A percentile compares a stretch with the other conserved stretches of the same genome.
These are phyloP conservation scores for Ferdinandea cuprea DNA, from an alignment of 2,888 invertebrate genomes.

Conservation along the genomic window DNA sequence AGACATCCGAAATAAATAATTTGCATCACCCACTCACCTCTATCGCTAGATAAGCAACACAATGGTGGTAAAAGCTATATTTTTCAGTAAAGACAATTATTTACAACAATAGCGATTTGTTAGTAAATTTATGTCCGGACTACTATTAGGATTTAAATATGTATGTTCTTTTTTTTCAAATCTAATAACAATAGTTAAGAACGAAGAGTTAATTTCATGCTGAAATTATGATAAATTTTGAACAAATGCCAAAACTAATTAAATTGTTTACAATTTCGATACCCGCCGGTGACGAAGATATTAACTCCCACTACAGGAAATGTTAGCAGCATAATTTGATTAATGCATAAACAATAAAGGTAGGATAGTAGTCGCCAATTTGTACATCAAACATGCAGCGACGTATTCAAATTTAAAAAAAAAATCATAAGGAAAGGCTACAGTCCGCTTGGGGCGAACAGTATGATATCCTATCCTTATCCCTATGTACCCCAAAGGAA, in stretches of 20 bases:
- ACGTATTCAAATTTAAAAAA: too few relatives aligned
- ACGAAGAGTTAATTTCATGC: background rate
- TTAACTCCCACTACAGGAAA: constrained; percentile 2
- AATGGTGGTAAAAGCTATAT: constrained; percentile 31
- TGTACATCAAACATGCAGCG: too few relatives aligned
- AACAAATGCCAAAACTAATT: constrained; percentile 44
- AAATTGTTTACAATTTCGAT: constrained; percentile 43
- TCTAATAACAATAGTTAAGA: background rate
- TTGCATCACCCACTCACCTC: constrained; percentile 1
- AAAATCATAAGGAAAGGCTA: too few relatives aligned
- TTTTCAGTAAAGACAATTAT: constrained; percentile 3
- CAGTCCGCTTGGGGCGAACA: too few relatives aligned
- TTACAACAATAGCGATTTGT: too few relatives aligned
- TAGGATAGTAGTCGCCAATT: too few relatives aligned
- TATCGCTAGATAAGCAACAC: too few relatives aligned
- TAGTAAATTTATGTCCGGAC: too few relatives aligned
- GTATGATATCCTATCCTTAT: too few relatives aligned
- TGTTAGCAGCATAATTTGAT: constrained; percentile 3
- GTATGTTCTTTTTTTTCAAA: background rate
- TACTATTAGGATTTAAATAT: constrained; percentile 16
- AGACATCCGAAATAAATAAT: constrained; percentile 26
- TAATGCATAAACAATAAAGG: constrained; percentile 24
- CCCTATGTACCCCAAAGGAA: too few relatives aligned
- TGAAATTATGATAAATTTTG: constrained; percentile 27
- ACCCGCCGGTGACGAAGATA: constrained; percentile 12